Conservation (phyloP, 2,797 vertebrate species). For the Sebastolobus alascanus region DNA sequence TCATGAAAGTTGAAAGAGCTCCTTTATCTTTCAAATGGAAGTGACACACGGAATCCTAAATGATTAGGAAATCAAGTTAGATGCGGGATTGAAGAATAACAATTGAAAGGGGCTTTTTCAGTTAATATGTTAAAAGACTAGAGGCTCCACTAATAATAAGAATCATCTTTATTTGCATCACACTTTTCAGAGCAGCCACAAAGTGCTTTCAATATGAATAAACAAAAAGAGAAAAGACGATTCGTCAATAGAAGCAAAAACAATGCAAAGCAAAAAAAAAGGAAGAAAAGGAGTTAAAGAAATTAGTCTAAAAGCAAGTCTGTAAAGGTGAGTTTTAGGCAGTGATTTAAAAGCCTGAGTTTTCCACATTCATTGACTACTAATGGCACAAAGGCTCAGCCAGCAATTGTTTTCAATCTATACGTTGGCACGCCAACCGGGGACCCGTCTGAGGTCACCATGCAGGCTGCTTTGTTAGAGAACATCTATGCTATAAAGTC, state of each 20-base stretch:
- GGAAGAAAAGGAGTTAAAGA: neutral
- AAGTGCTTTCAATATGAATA: conserved; percentile 5
- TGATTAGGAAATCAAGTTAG: conserved; percentile 2
- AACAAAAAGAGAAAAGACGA: neutral
- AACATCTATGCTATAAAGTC: conserved; percentile 6
- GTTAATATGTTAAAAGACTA: neutral
- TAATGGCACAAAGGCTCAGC: conserved; percentile 8
- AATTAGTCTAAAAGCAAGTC: conserved; percentile 5
- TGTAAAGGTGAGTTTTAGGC: neutral
- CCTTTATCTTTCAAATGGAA: neutral
- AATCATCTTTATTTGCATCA: conserved; percentile 10
- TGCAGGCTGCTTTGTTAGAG: neutral
- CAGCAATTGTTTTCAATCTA: neutral
- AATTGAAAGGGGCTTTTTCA: neutral
- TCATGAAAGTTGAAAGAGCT: conserved; percentile 5
- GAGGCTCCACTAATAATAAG: neutral
- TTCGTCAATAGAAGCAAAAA: conserved; percentile 1
- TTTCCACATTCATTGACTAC: neutral
- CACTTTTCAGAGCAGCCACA: conserved; percentile 2
- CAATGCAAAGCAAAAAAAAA: conserved; percentile 4
- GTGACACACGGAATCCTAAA: conserved; percentile 6
- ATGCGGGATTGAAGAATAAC: conserved; percentile 2
- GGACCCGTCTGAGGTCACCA: neutral
- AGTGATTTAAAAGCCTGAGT: conserved; percentile 1
- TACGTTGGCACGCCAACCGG: neutral